Evolutionary conservation across 2,797 vertebrate genomes (phyloP).

Genomic region (Coregonus ussuriensis): DNA sequence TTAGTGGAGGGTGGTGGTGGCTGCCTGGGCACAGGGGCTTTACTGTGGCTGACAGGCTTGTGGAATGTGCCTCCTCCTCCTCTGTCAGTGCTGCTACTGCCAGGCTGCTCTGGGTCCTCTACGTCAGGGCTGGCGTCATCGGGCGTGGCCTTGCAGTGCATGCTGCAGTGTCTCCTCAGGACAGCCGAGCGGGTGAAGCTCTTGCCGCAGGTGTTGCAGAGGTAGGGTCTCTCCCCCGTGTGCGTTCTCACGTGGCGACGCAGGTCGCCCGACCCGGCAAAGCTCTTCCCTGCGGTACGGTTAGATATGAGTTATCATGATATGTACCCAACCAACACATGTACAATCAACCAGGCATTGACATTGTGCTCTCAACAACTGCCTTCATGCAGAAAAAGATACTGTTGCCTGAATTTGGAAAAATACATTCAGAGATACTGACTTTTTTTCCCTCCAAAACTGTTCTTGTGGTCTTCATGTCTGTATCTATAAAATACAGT

Average conservation of each 20-base stretch:
- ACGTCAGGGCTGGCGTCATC: constrained; percentile 2
- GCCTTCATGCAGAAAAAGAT: too few species aligned
- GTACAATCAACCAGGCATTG: too few species aligned
- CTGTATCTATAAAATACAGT: too few species aligned
- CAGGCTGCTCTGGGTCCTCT: constrained; percentile 59
- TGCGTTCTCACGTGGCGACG: constrained; percentile 93
- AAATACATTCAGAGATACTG: too few species aligned
- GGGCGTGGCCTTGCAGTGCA: constrained; percentile 77
- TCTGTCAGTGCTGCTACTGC: constrained; percentile 33
- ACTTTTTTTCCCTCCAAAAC: too few species aligned
- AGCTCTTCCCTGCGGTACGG: constrained; percentile 82
- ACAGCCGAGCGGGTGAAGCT: constrained; percentile 95
- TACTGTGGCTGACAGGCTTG: constrained; percentile 54
- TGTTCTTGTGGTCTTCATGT: too few species aligned
- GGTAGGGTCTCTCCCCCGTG: constrained; percentile 93
- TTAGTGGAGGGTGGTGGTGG: constrained; percentile 67
- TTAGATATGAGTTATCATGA: too few species aligned
- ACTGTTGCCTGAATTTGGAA: too few species aligned
- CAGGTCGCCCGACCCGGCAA: constrained; percentile 92
- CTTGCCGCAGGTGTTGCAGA: constrained; percentile 87
- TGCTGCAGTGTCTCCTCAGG: constrained; percentile 84
- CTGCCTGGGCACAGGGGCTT: constrained; percentile 56
- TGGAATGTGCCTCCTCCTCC: constrained; percentile 75
- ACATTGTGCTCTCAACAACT: too few species aligned
- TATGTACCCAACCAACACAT: too few species aligned